phyloP scores from a whole-genome alignment of 2,888 invertebrate species.

The Calameuta pallipes region DNA sequence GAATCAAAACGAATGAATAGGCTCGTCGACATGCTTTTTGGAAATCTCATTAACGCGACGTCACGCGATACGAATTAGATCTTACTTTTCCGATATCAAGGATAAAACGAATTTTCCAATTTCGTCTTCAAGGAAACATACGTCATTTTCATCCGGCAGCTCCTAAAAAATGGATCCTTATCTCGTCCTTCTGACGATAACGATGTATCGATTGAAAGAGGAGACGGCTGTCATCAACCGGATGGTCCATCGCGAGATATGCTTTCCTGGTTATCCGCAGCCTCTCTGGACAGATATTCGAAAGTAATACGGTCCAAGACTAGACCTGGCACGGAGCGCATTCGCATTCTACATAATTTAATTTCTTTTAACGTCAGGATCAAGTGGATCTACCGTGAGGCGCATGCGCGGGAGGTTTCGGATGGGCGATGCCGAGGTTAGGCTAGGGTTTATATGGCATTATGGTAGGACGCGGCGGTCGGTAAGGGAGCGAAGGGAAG shows the following conservation, averaged over 20 bases:
- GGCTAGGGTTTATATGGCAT: constrained; percentile 8
- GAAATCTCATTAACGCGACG: background rate
- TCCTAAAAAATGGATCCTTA: background rate
- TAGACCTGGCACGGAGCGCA: constrained; percentile 32
- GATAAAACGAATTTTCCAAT: background rate
- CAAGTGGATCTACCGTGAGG: constrained; percentile 50
- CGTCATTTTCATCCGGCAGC: background rate
- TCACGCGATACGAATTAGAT: background rate
- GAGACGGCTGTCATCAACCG: no score
- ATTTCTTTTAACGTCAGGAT: constrained; percentile 50
- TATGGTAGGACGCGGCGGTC: background rate
- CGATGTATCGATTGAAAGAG: background rate
- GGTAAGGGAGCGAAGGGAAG: constrained; percentile 26
- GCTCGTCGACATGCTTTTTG: background rate
- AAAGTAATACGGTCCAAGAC: constrained; percentile 1
- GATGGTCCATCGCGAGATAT: background rate
- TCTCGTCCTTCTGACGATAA: background rate
- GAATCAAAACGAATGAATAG: background rate
- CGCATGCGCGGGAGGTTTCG: constrained; percentile 44
- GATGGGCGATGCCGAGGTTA: constrained; percentile 31
- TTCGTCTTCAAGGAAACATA: no score
- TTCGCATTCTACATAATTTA: constrained; percentile 50
- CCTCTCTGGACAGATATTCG: background rate
- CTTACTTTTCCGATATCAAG: background rate
- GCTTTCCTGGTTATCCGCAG: background rate